Base-by-base conservation (phyloP, 2,113 vertebrate species). In the Cnemophilus loriae region DNA sequence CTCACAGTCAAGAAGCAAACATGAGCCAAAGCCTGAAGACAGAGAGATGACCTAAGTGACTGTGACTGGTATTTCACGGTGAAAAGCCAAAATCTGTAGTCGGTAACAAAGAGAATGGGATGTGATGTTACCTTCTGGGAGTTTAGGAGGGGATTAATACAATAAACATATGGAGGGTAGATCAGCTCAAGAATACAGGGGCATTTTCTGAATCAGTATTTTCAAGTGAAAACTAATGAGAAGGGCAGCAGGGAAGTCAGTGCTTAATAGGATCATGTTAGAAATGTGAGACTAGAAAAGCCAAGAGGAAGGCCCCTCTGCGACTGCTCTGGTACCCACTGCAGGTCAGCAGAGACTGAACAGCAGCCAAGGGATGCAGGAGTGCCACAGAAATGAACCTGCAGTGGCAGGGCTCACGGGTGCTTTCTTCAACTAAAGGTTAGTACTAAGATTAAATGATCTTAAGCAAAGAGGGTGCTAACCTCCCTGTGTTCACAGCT, bases 381-480 rank as follows among this genome's bases (percentile, higher is more conserved):
- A 78, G 49, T 2, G 37, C 19, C 12, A 26, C 41, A 37, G 85
- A 50, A 83, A 74, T 0, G 0, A 52, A 50, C 37, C 42, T 39
- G 49, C 33, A 50, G 6, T 28, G 56, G 64, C 83, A 93, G 52
- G 24, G 35, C 74, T 76, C 61, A 53, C 0, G 16, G 61, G 68
- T 49, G 67, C 75, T 39, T 85, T 83, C 87, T 91, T 60, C 0
- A 53, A 79, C 55, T 76, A 89, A 96, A 95, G 59, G 79, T 73
- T 74, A 86, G 50, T n/a, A 67, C 71, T 60, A 71, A 91, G 96
- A 96, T 97, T 96, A 96, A 93, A 92, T 37, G 44, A 93, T 81
- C 73, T 96, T 94, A 90, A 92, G 90, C 90, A 93, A 92, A 96
- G 92, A 96, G 90, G 76, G 90, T 93, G 95, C 95, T 96, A 95